Percentiles rank a stretch among this genome's conserved stretches.
Conservation (phyloP, 2,797 vertebrate genomes). For the Tiaroga cobitis region DNA sequence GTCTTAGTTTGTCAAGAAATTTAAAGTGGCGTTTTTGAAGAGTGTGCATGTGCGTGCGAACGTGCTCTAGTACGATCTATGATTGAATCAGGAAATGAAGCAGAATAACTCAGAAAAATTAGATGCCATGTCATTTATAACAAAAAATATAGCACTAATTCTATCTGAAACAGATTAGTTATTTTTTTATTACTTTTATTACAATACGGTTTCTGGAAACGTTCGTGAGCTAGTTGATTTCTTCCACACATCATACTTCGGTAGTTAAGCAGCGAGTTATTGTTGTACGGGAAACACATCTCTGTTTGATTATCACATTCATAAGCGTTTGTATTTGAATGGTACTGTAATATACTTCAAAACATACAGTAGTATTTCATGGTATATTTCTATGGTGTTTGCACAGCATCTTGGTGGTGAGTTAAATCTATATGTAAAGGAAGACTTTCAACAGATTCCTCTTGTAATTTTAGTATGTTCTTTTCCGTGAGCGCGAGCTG, state of each 20-base stretch:
- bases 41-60: too few relatives aligned
- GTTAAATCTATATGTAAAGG: not conserved
- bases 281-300: too few relatives aligned
- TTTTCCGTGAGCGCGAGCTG: not conserved
- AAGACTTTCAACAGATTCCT: not conserved
- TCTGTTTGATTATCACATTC: too few relatives aligned
- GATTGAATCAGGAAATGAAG: not conserved
- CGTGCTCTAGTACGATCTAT: not conserved
- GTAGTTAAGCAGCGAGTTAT: too few relatives aligned
- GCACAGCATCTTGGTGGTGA: not conserved
- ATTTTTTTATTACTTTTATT: too few relatives aligned
- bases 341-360: not conserved
- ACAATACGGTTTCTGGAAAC: too few relatives aligned
- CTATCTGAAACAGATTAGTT: not conserved
- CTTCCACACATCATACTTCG: too few relatives aligned
- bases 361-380: not conserved
- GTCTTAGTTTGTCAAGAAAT: too few relatives aligned
- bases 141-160: not conserved
- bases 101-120: not conserved
- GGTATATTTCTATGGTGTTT: not conserved
- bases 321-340: not conserved
- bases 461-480: not conserved
- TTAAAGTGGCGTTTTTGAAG: too few relatives aligned
- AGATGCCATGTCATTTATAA: not conserved
- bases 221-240: too few relatives aligned